phyloP scores from a whole-genome alignment of 2,113 vertebrate species.

The Pantherophis guttatus region DNA sequence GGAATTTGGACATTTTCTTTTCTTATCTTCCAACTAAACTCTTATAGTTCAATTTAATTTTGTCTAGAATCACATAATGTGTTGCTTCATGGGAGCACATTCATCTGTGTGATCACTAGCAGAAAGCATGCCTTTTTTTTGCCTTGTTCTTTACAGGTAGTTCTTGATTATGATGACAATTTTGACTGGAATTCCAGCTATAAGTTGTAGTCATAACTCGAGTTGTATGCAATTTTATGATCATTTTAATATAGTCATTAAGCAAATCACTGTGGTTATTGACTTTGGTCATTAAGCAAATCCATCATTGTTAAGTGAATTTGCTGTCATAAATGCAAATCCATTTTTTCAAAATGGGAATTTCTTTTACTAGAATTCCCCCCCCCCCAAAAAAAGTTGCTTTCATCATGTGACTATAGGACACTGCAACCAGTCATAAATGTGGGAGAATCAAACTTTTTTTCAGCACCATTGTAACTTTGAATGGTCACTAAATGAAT shows the following conservation, averaged over 20 bases:
- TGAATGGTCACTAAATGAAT: not conserved
- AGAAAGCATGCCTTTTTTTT: not conserved
- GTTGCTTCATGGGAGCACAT: not conserved
- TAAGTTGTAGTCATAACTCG: not conserved
- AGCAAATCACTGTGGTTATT: not conserved
- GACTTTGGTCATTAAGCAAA: not conserved
- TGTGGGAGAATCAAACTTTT: not conserved
- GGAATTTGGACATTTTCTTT: not conserved
- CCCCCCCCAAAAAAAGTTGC: not conserved
- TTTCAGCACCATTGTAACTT: not conserved
- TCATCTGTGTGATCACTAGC: not conserved
- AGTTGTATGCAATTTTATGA: not conserved
- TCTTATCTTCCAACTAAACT: not conserved
- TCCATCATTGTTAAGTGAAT: not conserved
- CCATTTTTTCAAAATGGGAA: not conserved
- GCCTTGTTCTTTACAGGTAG: not conserved
- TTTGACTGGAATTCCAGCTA: not conserved
- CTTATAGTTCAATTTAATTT: not conserved
- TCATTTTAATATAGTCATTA: not conserved
- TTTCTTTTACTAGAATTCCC: not conserved
- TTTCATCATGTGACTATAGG: not conserved
- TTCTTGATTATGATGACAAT: not conserved
- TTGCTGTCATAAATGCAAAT: not conserved
- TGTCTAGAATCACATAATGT: not conserved
- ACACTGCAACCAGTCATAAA: not conserved